Percentiles rank a stretch among this genome's conserved stretches.
phyloP scores from a whole-genome alignment of 2,113 vertebrate genomes.

The Eublepharis macularius region DNA sequence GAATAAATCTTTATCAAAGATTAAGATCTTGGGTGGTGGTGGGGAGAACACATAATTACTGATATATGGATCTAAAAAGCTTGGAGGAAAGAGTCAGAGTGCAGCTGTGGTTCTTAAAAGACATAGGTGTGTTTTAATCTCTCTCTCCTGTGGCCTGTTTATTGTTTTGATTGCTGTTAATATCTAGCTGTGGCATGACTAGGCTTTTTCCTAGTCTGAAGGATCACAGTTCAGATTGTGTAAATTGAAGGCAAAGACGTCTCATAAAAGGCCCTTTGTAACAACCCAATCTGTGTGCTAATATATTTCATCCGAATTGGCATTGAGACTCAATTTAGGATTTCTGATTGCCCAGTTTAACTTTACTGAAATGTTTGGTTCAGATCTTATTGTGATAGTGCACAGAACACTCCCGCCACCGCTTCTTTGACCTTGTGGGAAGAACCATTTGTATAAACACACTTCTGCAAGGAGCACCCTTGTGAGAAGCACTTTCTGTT shows the following conservation, averaged over 20 bases:
- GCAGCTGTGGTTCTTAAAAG: background rate
- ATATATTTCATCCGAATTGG: background rate
- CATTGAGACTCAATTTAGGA: fast-evolving
- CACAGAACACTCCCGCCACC: background rate
- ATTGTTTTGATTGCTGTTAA: background rate
- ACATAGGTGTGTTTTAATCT: background rate
- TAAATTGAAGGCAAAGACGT: background rate
- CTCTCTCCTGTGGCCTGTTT: slow-evolving; percentile 26
- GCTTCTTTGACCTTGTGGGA: background rate
- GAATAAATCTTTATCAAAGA: no score
- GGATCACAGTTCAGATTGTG: background rate
- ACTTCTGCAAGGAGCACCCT: background rate
- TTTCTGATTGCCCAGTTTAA: background rate
- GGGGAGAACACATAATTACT: no score
- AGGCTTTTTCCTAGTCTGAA: background rate
- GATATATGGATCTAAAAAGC: background rate
- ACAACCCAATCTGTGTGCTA: fast-evolving
- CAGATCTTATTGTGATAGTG: background rate
- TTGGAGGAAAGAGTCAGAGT: background rate
- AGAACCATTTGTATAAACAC: background rate
- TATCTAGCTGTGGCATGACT: background rate
- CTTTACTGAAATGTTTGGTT: slow-evolving; percentile 2
- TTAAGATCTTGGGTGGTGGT: no score
- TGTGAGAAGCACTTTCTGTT: background rate
- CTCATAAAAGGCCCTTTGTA: background rate